Base-by-base conservation (phyloP, 2,888 invertebrate species). In the Muscina levida region DNA sequence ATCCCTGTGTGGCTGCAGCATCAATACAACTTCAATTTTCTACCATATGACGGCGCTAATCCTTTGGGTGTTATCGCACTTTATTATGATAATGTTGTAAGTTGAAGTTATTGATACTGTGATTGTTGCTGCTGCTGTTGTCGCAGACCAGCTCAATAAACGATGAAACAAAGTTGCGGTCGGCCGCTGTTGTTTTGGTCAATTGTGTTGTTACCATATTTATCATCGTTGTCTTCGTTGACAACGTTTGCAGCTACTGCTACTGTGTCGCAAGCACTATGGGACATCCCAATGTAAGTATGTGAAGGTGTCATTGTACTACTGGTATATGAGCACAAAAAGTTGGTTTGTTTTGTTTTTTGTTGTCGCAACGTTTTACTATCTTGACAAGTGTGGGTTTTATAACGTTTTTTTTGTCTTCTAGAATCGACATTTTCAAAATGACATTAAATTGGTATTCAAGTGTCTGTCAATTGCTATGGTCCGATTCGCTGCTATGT, bases 351-450 rank as follows among this genome's bases (percentile, higher is more conserved):
- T 71, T 74, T 42, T 62, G 39, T 39, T 10, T 44, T 44, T n/a
- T 44, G 3, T 22, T 51, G 19, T 11, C 5, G 8, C 17, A 51
- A 17, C 19, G 26, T 71, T 31, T 3, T 31, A 5, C 3, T 5
- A 68, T 74, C 73, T 74, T 79, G 79, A 79, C 79, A 82, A 82
- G 78, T 82, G 75, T 82, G 81, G 81, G 81, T 71, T 77, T 76
- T 75, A 78, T 75, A 78, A 74, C 74, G 56, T 44, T 65, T 70
- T 65, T 53, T 73, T 26, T 56, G 22, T 48, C 26, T 66, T 39
- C 13, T n/a, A 24, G 31, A 39, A 24, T 56, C 44, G 24, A n/a
- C 42, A 42, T 44, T 72, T 31, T 72, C 51, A 3, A 74, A 82
- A 73, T 82, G 79, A 79, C 81, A 81, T 42, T 81, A 75, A 81